phyloP scores from a whole-genome alignment of 2,888 invertebrate genomes.

The Bursaphelenchus okinawaensis region DNA sequence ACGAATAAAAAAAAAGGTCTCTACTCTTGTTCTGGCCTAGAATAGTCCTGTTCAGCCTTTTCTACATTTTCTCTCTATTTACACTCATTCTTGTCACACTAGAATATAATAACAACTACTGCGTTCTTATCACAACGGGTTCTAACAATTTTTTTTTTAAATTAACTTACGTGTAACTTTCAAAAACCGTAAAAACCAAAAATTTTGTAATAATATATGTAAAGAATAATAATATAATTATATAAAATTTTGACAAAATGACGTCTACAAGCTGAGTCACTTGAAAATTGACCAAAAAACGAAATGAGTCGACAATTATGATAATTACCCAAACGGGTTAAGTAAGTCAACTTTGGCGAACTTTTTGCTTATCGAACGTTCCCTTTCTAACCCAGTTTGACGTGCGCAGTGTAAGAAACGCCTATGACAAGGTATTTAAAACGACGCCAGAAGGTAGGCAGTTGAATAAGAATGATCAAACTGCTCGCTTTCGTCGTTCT shows the following conservation, averaged over 20 bases:
- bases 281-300: neutral
- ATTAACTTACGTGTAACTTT: too few species aligned
- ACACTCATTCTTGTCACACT: too few species aligned
- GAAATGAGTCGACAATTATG: too few species aligned
- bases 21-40: neutral
- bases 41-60: neutral
- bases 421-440: neutral
- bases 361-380: neutral
- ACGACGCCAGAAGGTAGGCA: neutral
- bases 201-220: too few species aligned
- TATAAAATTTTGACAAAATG: neutral
- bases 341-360: neutral
- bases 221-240: neutral
- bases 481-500: neutral
- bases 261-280: neutral
- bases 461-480: neutral
- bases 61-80: too few species aligned
- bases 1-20: too few species aligned
- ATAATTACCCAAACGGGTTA: neutral
- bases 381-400: neutral
- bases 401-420: neutral
- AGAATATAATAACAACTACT: too few species aligned
- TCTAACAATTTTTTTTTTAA: too few species aligned
- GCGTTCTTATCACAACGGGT: too few species aligned
- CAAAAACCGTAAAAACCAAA: too few species aligned